Evolutionary conservation across 1,140 invertebrate genomes (phyloP).

Genomic region (Bicyclus anynana): DNA sequence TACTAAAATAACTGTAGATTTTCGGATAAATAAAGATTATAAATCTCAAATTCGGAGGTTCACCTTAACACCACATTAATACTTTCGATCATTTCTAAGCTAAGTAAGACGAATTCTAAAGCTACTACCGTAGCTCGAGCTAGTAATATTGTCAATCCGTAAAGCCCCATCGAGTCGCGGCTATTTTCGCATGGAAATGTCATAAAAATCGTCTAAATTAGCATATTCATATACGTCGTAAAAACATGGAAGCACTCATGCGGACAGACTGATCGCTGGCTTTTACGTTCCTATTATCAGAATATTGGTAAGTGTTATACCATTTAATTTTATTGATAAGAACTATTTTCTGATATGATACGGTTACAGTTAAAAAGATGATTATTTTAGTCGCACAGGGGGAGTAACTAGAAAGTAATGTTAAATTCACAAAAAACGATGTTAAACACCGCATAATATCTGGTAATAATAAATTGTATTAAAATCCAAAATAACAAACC

Average conservation of each 20-base stretch:
- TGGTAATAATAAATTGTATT: conserved; percentile 24
- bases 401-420: conserved; percentile 18
- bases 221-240: conserved; percentile 58
- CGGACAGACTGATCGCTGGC: conserved; percentile 72
- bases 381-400: conserved; percentile 17
- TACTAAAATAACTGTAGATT: neutral
- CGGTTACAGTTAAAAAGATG: conserved; percentile 16
- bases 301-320: conserved; percentile 11
- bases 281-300: conserved; percentile 29
- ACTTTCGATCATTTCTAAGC: conserved; percentile 29
- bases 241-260: conserved; percentile 74
- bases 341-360: conserved; percentile 32
- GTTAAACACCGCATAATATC: conserved; percentile 35
- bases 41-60: neutral
- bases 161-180: conserved; percentile 44
- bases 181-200: conserved; percentile 32
- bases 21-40: neutral
- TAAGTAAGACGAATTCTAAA: conserved; percentile 23
- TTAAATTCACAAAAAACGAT: conserved; percentile 26
- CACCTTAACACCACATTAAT: conserved; percentile 8
- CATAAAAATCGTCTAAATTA: conserved; percentile 64
- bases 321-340: conserved; percentile 23
- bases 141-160: conserved; percentile 60
- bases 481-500: conserved; percentile 18
- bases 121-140: conserved; percentile 31